Conservation (phyloP, 2,113 vertebrate genomes). For the Leuciscus idus region DNA sequence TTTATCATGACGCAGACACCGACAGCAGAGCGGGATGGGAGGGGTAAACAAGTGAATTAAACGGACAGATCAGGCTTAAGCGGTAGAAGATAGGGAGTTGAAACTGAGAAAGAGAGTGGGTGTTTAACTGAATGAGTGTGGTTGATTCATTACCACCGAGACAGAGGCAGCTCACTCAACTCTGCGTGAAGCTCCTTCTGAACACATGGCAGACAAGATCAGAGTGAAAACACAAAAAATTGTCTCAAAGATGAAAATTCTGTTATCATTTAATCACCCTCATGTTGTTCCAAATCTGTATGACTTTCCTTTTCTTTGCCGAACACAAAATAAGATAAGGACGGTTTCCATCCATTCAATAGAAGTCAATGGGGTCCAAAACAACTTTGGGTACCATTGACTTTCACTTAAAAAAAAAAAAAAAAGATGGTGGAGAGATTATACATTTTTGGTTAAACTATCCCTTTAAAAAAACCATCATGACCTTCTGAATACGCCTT, state of each 20-base stretch:
- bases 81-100: background rate
- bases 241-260: background rate
- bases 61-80: background rate
- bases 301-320: background rate
- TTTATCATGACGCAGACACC: background rate
- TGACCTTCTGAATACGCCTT: background rate
- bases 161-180: conserved; percentile 4
- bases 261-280: background rate
- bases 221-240: background rate
- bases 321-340: background rate
- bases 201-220: conserved; percentile 3
- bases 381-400: background rate
- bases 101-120: conserved; percentile 2
- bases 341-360: background rate
- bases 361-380: background rate
- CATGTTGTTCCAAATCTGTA: background rate
- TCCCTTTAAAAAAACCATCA: background rate
- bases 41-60: conserved; percentile 26
- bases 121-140: conserved; percentile 7
- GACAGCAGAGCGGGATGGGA: background rate
- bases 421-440: background rate
- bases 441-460: background rate
- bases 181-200: background rate
- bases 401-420: background rate
- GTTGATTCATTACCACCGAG: conserved; percentile 1